These are phyloP conservation scores for Osedax frankpressi DNA, from an alignment of 2,888 invertebrate genomes.

Conservation along the genomic window DNA sequence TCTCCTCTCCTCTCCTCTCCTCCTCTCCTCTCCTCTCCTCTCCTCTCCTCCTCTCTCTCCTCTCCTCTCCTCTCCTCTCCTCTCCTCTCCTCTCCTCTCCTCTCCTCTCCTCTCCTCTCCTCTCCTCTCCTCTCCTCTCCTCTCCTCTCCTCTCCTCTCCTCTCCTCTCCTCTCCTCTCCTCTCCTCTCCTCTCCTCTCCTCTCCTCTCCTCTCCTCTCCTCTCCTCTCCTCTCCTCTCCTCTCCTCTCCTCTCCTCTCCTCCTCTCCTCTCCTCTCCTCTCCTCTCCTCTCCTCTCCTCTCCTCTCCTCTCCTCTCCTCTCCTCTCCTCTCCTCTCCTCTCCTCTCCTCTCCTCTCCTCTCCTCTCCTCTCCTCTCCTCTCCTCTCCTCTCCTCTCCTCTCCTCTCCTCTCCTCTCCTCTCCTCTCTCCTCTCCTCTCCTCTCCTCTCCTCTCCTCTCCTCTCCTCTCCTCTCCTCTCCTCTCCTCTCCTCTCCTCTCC, in stretches of 20 bases:
- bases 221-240: slow-evolving; percentile 16
- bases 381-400: slow-evolving; percentile 16
- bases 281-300: slow-evolving; percentile 16
- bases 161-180: slow-evolving; percentile 11
- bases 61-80: slow-evolving; percentile 16
- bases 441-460: slow-evolving; percentile 16
- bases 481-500: slow-evolving; percentile 16
- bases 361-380: slow-evolving; percentile 16
- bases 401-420: slow-evolving; percentile 16
- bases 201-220: slow-evolving; percentile 16
- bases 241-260: slow-evolving; percentile 14
- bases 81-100: slow-evolving; percentile 15
- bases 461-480: slow-evolving; percentile 16
- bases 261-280: slow-evolving; percentile 11
- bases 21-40: slow-evolving; percentile 15
- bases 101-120: slow-evolving; percentile 9
- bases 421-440: slow-evolving; percentile 9
- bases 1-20: slow-evolving; percentile 16
- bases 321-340: slow-evolving; percentile 16
- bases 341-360: slow-evolving; percentile 16
- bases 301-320: slow-evolving; percentile 16
- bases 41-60: slow-evolving; percentile 15
- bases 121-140: slow-evolving; percentile 7
- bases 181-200: slow-evolving; percentile 15
- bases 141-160: slow-evolving; percentile 11